Base-by-base conservation (phyloP, 2,888 invertebrate species). In the Bembecia ichneumoniformis region DNA sequence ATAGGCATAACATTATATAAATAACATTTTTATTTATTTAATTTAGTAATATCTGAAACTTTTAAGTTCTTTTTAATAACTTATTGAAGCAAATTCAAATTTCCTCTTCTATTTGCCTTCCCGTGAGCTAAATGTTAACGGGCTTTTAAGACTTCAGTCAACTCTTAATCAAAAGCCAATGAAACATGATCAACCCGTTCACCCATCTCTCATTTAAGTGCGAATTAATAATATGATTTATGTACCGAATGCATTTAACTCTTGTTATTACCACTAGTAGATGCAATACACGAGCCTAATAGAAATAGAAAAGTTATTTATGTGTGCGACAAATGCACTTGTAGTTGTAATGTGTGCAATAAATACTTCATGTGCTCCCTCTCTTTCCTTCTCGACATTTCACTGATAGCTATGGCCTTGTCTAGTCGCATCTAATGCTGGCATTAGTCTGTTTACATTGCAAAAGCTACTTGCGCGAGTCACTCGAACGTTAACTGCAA, bases 371-470 rank as follows among this genome's bases (percentile, higher is more conserved):
- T 84, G 70, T 77, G 74, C 73, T 13, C 86, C 79, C 71, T 86
- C 87, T 86, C 86, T 84, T 83, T 87, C 84, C 74, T 74, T 77
- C 87, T 81, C 84, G 78, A 83, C 87, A 86, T 86, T 87, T 86
- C 83, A 84, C 83, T 83, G 86, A 86, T 87, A 87, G 83, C 79
- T 82, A 72, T 79, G 83, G 87, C 86, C 87, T 87, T 84, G 87
- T 87, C 87, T 87, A 86, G 84, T 87, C 83, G 82, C 87, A 87
- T 87, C 87, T 86, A 87, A 87, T 84, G 81, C 84, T 82, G 77
- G 84, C 78, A 65, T 81, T 83, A 83, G 86, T 76, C 64, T 62
- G 78, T 87, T 87, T 72, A 76, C 66, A 74, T 58, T 54, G 54
- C 49, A 49, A 35, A 49, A 36, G 43, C 15, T 47, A 49, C 53